These are phyloP conservation scores for Tetranychus truncatus DNA, from an alignment of 2,888 invertebrate species.

Conservation along the genomic window DNA sequence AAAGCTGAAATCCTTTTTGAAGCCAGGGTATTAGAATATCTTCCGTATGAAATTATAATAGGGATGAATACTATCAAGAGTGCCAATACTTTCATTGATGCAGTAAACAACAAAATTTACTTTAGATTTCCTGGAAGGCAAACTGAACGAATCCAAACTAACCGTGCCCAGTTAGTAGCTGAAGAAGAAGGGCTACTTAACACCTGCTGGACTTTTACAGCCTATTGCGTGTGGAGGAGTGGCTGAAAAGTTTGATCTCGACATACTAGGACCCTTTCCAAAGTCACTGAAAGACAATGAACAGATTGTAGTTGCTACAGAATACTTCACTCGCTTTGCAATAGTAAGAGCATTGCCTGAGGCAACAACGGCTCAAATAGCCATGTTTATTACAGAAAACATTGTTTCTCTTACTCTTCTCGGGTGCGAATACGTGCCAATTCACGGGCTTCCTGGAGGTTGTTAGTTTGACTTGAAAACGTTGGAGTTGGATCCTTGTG, in stretches of 20 bases:
- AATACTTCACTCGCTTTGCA: slow-evolving; percentile 23
- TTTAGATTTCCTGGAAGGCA: neutral
- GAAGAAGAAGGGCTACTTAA: neutral
- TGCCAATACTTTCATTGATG: neutral
- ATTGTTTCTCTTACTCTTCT: slow-evolving; percentile 18
- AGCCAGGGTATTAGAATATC: neutral
- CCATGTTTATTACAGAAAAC: slow-evolving; percentile 22
- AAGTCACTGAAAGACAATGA: slow-evolving; percentile 20
- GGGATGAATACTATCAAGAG: neutral
- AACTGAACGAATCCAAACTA: neutral
- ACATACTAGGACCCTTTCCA: slow-evolving; percentile 23
- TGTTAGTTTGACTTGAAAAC: no score
- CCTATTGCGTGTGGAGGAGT: slow-evolving; percentile 14
- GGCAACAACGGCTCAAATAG: slow-evolving; percentile 21
- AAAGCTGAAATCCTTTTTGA: neutral
- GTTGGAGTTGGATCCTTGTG: no score
- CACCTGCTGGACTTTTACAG: slow-evolving; percentile 10
- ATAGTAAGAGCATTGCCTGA: slow-evolving; percentile 22
- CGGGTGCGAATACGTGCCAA: no score
- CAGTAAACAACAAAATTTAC: neutral
- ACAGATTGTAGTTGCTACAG: slow-evolving; percentile 23
- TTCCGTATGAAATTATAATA: neutral
- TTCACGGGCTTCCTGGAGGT: no score
- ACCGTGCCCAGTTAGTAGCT: no score
- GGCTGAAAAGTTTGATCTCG: slow-evolving; percentile 18